Conservation (phyloP, 2,797 vertebrate genomes). For the Eidolon dupreanum region DNA sequence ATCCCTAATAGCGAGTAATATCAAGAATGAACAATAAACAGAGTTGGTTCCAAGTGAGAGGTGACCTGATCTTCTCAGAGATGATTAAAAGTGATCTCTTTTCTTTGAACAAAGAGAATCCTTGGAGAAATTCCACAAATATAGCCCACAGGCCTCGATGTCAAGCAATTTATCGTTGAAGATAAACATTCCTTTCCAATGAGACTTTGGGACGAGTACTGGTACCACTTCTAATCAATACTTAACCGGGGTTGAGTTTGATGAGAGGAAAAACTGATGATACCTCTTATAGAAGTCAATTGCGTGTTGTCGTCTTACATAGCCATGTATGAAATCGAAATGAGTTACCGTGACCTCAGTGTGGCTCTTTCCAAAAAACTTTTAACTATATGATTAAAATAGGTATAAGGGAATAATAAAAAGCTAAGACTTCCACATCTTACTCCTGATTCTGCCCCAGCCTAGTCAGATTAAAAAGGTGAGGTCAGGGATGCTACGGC, state of each 20-base stretch:
- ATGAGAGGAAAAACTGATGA: neutral
- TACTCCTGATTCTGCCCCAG: neutral
- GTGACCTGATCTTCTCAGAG: slow-evolving; percentile 3
- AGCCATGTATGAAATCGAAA: neutral
- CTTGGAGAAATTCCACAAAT: slow-evolving; percentile 36
- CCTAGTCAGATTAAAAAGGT: neutral
- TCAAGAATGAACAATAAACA: slow-evolving; percentile 64
- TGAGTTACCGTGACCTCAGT: neutral
- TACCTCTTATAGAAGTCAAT: neutral
- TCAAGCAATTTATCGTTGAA: slow-evolving; percentile 1
- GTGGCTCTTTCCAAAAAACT: neutral
- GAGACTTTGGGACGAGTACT: slow-evolving; percentile 2
- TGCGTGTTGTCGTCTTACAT: neutral
- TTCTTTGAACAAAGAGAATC: slow-evolving; percentile 67
- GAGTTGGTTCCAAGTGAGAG: slow-evolving; percentile 61
- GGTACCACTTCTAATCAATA: neutral
- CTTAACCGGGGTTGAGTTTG: neutral
- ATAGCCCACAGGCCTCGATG: slow-evolving; percentile 47
- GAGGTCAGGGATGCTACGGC: neutral
- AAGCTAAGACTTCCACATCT: neutral
- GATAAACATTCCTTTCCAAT: slow-evolving; percentile 50
- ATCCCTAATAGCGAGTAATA: slow-evolving; percentile 50
- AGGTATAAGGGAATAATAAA: neutral
- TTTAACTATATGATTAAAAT: neutral
- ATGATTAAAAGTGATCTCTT: slow-evolving; percentile 53